phyloP scores from a whole-genome alignment of 2,113 vertebrate genomes.

The Ramphastos sulfuratus region DNA sequence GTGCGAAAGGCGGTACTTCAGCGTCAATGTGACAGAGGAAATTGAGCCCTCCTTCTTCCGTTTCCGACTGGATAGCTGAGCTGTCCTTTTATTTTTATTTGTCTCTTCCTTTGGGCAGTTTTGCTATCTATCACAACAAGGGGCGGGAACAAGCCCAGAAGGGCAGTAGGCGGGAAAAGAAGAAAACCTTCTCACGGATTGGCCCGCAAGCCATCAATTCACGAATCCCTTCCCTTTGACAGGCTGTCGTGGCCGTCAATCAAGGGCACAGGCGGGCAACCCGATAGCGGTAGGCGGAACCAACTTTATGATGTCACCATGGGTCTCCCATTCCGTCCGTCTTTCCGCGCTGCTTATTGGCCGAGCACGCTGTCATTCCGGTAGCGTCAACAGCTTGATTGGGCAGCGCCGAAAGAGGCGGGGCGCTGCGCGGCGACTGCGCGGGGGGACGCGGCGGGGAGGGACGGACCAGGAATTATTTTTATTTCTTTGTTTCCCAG shows the following conservation, averaged over 20 bases:
- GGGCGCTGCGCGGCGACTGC: constrained; percentile 61
- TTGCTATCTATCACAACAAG: neutral
- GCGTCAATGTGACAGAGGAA: neutral
- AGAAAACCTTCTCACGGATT: rapidly evolving
- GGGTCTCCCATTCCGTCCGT: rapidly evolving
- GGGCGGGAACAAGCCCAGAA: neutral
- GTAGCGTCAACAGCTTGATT: rapidly evolving
- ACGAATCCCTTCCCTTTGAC: rapidly evolving
- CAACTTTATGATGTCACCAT: rapidly evolving
- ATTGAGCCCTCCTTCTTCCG: constrained; percentile 33
- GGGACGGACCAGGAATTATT: constrained; percentile 80
- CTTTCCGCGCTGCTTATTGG: neutral
- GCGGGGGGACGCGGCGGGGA: constrained; percentile 73
- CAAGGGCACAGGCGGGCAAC: rapidly evolving
- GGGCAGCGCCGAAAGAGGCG: neutral
- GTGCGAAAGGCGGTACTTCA: neutral
- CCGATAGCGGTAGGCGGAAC: rapidly evolving
- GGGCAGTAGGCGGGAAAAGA: neutral
- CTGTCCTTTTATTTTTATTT: constrained; percentile 6
- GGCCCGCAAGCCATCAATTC: rapidly evolving
- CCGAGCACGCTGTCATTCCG: rapidly evolving
- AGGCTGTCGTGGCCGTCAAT: rapidly evolving
- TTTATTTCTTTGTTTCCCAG: constrained; percentile 82
- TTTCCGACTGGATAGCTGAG: constrained; percentile 36
- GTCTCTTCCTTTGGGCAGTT: neutral